These are phyloP conservation scores for Hypanus sabinus DNA, from an alignment of 2,113 vertebrate species.

Conservation along the genomic window DNA sequence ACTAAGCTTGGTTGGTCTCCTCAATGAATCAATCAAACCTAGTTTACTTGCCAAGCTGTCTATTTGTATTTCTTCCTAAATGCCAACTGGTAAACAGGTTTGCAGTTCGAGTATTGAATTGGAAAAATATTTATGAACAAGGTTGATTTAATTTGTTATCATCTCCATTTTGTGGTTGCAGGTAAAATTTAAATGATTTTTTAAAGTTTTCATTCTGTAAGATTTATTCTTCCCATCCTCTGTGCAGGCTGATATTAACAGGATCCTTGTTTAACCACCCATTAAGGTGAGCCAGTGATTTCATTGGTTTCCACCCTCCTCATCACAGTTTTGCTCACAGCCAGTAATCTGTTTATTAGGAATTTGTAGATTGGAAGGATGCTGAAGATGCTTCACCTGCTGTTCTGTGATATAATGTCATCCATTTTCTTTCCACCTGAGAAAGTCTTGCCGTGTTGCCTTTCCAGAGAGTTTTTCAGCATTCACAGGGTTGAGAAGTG, in stretches of 20 bases:
- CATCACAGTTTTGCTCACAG: no score
- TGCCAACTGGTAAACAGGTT: background rate
- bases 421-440: no score
- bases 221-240: background rate
- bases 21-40: constrained; percentile 24
- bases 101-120: background rate
- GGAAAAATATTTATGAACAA: background rate
- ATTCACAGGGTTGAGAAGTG: no score
- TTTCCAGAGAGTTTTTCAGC: no score
- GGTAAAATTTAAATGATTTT: background rate
- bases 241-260: background rate
- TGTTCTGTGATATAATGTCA: no score
- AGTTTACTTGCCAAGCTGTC: background rate
- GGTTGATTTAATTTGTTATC: background rate
- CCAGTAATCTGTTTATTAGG: no score
- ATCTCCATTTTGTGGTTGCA: background rate
- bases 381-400: no score
- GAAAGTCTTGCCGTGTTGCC: no score
- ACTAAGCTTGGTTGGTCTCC: background rate
- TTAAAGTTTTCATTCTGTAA: background rate
- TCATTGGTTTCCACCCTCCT: background rate
- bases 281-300: background rate
- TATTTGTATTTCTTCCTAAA: background rate
- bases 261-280: background rate
- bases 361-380: no score